phyloP scores from a whole-genome alignment of 2,888 invertebrate genomes.

The Crossocerus cetratus region DNA sequence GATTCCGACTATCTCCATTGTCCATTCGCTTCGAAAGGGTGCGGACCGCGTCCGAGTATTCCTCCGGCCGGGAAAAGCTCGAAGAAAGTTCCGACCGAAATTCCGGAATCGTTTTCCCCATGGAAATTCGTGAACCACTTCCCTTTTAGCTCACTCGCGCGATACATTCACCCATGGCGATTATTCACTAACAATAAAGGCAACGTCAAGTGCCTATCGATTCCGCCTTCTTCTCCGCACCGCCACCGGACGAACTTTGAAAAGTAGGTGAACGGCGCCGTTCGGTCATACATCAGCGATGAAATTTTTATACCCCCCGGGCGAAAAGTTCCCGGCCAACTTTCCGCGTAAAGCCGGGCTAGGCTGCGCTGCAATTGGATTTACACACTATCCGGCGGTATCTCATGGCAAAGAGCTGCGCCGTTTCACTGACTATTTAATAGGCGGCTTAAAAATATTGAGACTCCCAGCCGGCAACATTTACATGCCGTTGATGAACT shows the following conservation, averaged over 20 bases:
- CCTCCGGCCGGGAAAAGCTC: neutral
- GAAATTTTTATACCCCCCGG: neutral
- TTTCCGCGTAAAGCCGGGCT: neutral
- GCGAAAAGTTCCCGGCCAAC: neutral
- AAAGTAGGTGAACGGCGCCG: constrained; percentile 5
- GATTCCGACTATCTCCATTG: neutral
- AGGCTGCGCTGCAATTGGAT: neutral
- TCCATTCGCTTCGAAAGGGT: neutral
- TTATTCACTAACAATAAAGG: neutral
- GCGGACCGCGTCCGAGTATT: neutral
- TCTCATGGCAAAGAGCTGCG: no score
- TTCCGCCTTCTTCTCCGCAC: neutral
- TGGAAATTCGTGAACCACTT: no score
- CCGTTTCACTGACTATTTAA: no score
- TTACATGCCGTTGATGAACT: no score
- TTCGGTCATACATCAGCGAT: neutral
- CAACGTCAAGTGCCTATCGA: neutral
- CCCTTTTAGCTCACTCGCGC: no score
- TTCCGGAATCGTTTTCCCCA: no score
- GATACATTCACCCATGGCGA: no score
- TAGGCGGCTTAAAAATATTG: no score
- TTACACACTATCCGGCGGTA: neutral
- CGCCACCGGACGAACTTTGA: neutral
- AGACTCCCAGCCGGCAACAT: no score
- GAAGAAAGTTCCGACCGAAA: no score